Evolutionary conservation across 2,888 invertebrate species (phyloP).

Genomic region (Ferdinandea cuprea): DNA sequence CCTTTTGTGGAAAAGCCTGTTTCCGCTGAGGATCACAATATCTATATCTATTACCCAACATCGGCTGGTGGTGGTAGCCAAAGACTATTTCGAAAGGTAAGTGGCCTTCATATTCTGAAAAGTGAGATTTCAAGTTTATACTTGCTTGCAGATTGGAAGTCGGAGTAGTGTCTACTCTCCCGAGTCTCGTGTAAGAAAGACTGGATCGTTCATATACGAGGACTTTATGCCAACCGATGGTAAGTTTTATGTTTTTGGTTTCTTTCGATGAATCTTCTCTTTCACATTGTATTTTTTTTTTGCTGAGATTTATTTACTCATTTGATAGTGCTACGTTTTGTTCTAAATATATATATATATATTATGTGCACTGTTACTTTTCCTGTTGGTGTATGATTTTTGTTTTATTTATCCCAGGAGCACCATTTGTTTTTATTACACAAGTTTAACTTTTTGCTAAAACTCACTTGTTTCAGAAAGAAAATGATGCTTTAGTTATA

Average conservation of each 20-base stretch:
- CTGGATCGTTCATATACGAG: slow-evolving; percentile 99
- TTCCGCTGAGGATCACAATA: slow-evolving; percentile 99
- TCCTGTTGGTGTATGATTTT: neutral
- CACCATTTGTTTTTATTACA: neutral
- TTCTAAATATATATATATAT: slow-evolving; percentile 11
- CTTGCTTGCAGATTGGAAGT: slow-evolving; percentile 92
- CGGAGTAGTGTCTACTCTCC: slow-evolving; percentile 99
- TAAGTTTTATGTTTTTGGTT: slow-evolving; percentile 81
- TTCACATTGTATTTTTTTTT: slow-evolving; percentile 29
- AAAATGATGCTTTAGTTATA: slow-evolving; percentile 27
- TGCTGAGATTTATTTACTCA: slow-evolving; percentile 12
- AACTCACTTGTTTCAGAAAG: slow-evolving; percentile 23
- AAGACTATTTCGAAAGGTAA: slow-evolving; percentile 97
- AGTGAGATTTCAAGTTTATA: slow-evolving; percentile 72
- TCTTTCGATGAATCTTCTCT: slow-evolving; percentile 64
- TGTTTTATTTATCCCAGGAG: slow-evolving; percentile 7
- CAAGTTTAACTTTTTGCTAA: neutral
- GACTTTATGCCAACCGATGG: slow-evolving; percentile 99
- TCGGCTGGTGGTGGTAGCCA: slow-evolving; percentile 99
- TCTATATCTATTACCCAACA: slow-evolving; percentile 99
- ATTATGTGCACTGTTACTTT: slow-evolving; percentile 12
- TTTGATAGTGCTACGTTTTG: slow-evolving; percentile 11
- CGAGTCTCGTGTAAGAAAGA: slow-evolving; percentile 96
- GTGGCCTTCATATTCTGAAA: neutral
- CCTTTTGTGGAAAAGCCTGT: slow-evolving; percentile 99